These are phyloP conservation scores for Orbicella faveolata DNA, from an alignment of 64 coral and sea anemone species.

Conservation along the genomic window DNA sequence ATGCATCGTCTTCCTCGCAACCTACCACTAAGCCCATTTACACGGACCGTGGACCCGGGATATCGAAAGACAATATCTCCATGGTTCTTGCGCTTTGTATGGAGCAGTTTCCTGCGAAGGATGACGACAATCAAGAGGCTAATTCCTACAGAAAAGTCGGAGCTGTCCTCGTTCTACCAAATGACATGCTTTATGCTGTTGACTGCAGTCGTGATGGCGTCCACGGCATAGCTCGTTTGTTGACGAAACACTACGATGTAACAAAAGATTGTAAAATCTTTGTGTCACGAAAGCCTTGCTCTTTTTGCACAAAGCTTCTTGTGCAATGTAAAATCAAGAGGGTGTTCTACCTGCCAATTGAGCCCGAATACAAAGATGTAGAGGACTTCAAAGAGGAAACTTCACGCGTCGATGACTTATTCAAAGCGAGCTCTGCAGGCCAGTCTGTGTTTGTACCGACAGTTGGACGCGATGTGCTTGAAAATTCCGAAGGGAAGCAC, in stretches of 20 bases:
- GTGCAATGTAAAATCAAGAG: constrained; percentile 64
- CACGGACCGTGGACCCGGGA: not conserved
- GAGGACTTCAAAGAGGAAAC: not conserved
- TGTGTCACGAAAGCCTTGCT: constrained; percentile 71
- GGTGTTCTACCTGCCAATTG: constrained; percentile 63
- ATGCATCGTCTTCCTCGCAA: not conserved
- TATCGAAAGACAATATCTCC: constrained; percentile 34
- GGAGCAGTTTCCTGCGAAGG: not conserved
- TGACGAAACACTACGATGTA: constrained; percentile 30
- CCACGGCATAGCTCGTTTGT: constrained; percentile 37
- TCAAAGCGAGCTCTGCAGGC: constrained; percentile 36
- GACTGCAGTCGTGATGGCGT: constrained; percentile 50
- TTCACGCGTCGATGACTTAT: constrained; percentile 36
- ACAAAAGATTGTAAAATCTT: constrained; percentile 53
- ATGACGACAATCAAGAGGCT: not conserved
- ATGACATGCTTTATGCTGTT: constrained; percentile 36
- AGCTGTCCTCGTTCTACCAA: constrained; percentile 54
- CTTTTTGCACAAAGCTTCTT: constrained; percentile 69
- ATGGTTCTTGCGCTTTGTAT: constrained; percentile 46
- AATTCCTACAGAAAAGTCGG: constrained; percentile 29
- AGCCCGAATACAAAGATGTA: constrained; percentile 22
- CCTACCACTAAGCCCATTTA: not conserved
- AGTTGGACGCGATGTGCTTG: not conserved
- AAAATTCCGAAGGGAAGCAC: not conserved
- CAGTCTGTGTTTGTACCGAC: constrained; percentile 44